phyloP scores from a whole-genome alignment of 2,888 invertebrate genomes.

The Nephrocerus scutellatus region DNA sequence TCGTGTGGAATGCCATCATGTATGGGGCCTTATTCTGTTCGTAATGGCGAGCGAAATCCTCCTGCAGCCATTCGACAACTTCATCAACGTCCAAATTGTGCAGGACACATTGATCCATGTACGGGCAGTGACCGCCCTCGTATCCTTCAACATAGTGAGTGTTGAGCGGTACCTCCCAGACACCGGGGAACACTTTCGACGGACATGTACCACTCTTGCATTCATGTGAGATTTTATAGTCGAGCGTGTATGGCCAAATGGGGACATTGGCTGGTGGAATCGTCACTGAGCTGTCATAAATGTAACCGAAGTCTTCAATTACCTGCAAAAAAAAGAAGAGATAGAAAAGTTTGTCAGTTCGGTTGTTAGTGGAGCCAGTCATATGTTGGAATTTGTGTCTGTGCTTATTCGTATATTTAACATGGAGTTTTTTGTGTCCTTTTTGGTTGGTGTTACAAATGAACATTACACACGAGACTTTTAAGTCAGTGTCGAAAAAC shows the following conservation, averaged over 20 bases:
- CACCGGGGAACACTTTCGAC: constrained; percentile 80
- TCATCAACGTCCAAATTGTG: constrained; percentile 75
- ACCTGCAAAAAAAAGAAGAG: constrained; percentile 53
- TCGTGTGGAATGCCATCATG: constrained; percentile 94
- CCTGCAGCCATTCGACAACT: constrained; percentile 81
- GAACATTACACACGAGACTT: too few relatives aligned
- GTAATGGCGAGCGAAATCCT: constrained; percentile 79
- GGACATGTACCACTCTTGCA: constrained; percentile 91
- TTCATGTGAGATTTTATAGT: constrained; percentile 87
- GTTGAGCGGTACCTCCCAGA: constrained; percentile 91
- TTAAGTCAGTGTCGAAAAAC: too few relatives aligned
- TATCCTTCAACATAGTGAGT: constrained; percentile 81
- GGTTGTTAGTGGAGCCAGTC: too few relatives aligned
- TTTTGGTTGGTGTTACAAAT: too few relatives aligned
- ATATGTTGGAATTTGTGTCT: too few relatives aligned
- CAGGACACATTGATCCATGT: constrained; percentile 84
- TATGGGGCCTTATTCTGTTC: constrained; percentile 84
- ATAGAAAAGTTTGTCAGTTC: too few relatives aligned
- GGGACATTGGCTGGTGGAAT: constrained; percentile 73
- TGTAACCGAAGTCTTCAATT: constrained; percentile 84
- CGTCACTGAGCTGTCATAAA: constrained; percentile 87
- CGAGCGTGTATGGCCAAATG: constrained; percentile 91
- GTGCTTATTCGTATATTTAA: too few relatives aligned
- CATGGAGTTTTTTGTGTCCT: too few relatives aligned
- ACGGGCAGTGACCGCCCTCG: constrained; percentile 88